Evolutionary conservation across 2,888 invertebrate genomes (phyloP), one percentile per base, ranked within the genome.

Genomic region (Microplitis manilae): DNA sequence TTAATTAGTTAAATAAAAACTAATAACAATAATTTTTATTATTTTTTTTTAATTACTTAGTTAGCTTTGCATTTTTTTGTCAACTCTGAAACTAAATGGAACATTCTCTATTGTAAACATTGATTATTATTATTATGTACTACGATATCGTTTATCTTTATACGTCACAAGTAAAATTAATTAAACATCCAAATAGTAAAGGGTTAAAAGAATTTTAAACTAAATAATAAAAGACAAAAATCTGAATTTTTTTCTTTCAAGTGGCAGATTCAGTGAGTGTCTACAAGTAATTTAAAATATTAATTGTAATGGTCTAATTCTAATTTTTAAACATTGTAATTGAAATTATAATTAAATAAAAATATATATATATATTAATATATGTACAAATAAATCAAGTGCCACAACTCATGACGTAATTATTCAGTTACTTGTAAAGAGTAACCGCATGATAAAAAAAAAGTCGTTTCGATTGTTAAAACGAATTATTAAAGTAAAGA

Each of bases 101-200:
- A 50, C 50, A 50, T 50, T 50, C 50, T 40, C 15, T 61, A 60
- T 39, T 64, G 50, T 73, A 65, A 64, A 65, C 73, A 65, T 73
- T 73, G 64, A 64, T 9, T 20, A 20, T 20, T 20, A 17, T 13
- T 6, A 62, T 62, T 65, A n/a, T 17, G 20, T 15, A 40, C 15
- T 60, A 30, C 8, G 59, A 59, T 59, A n/a, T 30, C 39, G 60
- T 59, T 1, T 70, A 38, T 13, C 50, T 50, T 50, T 50, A 50
- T 59, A 62, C 8, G 30, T 60, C 15, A 30, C 5, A 20, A n/a
- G 2, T 62, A 65, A 41, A 65, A n/a, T 40, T n/a, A 20, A 65
- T 7, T 15, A 41, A 41, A 17, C 64, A 6, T 39, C 17, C 7
- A 39, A 40, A 5, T 13, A 65, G 41, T 41, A 13, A 70, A 20